Conservation (phyloP, 23 tunicate species). For the Aplidium turbinatum region DNA sequence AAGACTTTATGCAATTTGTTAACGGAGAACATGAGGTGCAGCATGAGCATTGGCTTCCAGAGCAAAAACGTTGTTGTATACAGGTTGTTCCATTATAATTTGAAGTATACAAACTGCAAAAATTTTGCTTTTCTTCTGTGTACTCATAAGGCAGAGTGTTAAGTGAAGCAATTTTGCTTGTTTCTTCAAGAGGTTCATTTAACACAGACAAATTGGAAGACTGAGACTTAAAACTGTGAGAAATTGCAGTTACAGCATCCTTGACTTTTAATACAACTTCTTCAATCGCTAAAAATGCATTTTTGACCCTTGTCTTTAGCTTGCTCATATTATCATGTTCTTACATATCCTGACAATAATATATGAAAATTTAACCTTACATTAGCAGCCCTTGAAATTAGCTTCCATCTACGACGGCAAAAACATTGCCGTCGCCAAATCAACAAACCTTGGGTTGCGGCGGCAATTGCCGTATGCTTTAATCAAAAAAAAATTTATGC, state of each 20-base stretch:
- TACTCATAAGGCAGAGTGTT: not conserved
- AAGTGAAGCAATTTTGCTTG: not conserved
- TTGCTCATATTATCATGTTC: no score
- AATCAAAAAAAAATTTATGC: no score
- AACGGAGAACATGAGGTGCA: conserved; percentile 1
- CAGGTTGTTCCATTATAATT: conserved; percentile 23
- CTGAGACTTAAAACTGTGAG: not conserved
- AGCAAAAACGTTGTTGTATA: conserved; percentile 9
- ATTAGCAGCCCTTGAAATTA: no score
- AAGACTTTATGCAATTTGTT: conserved; percentile 9
- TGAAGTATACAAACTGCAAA: conserved; percentile 8
- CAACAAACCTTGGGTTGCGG: no score
- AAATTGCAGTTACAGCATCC: not conserved
- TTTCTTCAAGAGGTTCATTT: not conserved
- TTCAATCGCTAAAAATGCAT: conserved; percentile 25
- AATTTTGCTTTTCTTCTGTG: not conserved
- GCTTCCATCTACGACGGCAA: no score
- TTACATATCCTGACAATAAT: no score
- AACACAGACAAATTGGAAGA: not conserved
- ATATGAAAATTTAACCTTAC: no score
- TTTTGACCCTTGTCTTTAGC: conserved; percentile 16
- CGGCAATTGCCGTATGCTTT: no score
- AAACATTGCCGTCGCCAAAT: no score
- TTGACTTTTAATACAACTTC: not conserved
- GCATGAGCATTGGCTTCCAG: not conserved